Evolutionary conservation across 2,113 vertebrate genomes (phyloP).

Genomic region (Calypte anna): DNA sequence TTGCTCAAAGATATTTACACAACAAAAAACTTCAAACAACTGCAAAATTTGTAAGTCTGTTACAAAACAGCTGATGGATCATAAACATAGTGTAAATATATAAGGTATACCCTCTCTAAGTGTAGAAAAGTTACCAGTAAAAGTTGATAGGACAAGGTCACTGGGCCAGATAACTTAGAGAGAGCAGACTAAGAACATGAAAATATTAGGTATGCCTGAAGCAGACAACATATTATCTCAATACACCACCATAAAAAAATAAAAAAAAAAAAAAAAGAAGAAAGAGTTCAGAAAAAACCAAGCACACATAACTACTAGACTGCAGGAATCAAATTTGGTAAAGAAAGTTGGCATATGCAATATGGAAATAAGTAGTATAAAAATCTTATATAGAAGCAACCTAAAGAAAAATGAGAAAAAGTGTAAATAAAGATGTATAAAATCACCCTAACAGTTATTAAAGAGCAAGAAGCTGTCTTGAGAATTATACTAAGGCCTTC

Average conservation of each 20-base stretch:
- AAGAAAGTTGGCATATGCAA: neutral
- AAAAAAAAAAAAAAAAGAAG: neutral
- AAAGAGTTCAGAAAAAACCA: neutral
- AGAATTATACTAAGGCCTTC: neutral
- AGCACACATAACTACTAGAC: neutral
- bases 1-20: neutral
- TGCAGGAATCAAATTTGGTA: neutral
- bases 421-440: neutral
- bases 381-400: neutral
- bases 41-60: neutral
- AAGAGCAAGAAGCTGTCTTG: neutral
- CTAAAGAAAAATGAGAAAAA: conserved; percentile 11
- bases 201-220: neutral
- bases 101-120: neutral
- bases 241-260: neutral
- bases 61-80: neutral
- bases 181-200: neutral
- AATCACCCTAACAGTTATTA: neutral
- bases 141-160: neutral
- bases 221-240: neutral
- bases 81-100: neutral
- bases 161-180: neutral
- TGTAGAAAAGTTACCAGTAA: neutral
- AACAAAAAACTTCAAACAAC: neutral
- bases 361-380: neutral